Conservation (phyloP, 2,888 invertebrate species). For the Dasypogon diadema region DNA sequence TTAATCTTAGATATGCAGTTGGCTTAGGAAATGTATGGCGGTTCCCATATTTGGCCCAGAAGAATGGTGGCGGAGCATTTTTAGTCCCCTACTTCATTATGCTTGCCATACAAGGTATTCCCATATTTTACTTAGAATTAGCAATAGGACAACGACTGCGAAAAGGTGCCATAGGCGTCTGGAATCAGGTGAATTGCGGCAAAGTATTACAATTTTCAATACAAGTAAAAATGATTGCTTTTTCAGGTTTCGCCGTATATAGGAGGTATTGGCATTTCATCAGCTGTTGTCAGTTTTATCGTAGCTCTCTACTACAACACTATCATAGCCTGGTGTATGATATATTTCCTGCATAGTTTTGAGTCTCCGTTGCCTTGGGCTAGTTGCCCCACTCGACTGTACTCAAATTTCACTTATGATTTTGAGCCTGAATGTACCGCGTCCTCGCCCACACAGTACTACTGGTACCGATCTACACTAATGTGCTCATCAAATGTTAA, state of each 20-base stretch:
- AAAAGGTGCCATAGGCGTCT: slow-evolving; percentile 94
- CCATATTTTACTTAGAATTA: slow-evolving; percentile 95
- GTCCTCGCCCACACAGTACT: slow-evolving; percentile 93
- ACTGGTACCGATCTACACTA: slow-evolving; percentile 94
- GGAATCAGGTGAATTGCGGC: slow-evolving; percentile 78
- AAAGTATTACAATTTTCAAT: too few relatives aligned
- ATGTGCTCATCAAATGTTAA: slow-evolving; percentile 91
- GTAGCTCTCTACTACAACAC: slow-evolving; percentile 98
- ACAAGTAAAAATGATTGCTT: background rate
- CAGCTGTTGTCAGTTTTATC: slow-evolving; percentile 95
- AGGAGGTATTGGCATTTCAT: slow-evolving; percentile 92
- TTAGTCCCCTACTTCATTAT: slow-evolving; percentile 96
- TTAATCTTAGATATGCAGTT: slow-evolving; percentile 78
- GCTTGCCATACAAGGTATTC: slow-evolving; percentile 94
- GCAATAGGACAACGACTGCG: slow-evolving; percentile 94
- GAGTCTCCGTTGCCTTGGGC: slow-evolving; percentile 93
- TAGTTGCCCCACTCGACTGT: slow-evolving; percentile 87
- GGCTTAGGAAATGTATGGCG: slow-evolving; percentile 96
- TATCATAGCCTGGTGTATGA: slow-evolving; percentile 97
- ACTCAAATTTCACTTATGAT: slow-evolving; percentile 82
- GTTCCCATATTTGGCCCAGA: slow-evolving; percentile 94
- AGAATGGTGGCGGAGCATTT: slow-evolving; percentile 97
- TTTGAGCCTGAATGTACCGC: slow-evolving; percentile 86
- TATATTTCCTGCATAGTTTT: slow-evolving; percentile 94
- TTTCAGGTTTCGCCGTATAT: slow-evolving; percentile 81